Evolutionary conservation across 2,113 vertebrate species (phyloP), one percentile per base, ranked within the genome.

Genomic region (Probosciger aterrimus): DNA sequence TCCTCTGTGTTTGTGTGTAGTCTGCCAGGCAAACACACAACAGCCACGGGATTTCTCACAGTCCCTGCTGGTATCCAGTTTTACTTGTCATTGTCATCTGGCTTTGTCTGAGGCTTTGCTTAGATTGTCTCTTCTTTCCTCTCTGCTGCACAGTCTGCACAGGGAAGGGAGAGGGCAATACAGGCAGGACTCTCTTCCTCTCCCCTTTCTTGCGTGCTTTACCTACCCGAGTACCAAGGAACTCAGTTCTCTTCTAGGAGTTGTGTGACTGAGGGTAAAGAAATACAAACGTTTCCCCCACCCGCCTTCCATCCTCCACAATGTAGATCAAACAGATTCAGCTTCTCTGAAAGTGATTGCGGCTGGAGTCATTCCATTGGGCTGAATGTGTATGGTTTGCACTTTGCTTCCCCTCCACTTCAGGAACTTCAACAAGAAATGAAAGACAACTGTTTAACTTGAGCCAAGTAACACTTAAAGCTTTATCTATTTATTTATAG

Each of bases 401-500:
- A 80, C 88, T 78, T 95, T 7, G 55, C 62, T 69, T 47, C 5
- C 10, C 30, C 33, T 33, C 31, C 67, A 88, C 71, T 82, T 88
- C 22, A 75, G 95, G 90, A 98, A 96, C 93, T 96, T 84, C 65
- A 86, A 85, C 50, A 89, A 79, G 57, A 94, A 77, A 35, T 15
- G 28, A 74, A 96, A 96, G 59, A 92, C 84, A 89, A 97, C 65
- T 87, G 89, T 97, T 95, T 92, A 85, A 96, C 85, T 96, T 95
- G 96, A 98, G 95, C 96, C 89, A 67, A 95, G 91, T 97, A 97
- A 97, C 91, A 93, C 18, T 95, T 97, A 97, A 98, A 97, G 97
- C 95, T 98, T 98, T 98, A 96, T 91, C 70, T 98, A 98, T 98
- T 98, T 98, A 98, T 98, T 98, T 98, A 98, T 98, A 96, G 96